Base-by-base conservation (phyloP, 2,888 invertebrate genomes). In the Xestia xanthographa region DNA sequence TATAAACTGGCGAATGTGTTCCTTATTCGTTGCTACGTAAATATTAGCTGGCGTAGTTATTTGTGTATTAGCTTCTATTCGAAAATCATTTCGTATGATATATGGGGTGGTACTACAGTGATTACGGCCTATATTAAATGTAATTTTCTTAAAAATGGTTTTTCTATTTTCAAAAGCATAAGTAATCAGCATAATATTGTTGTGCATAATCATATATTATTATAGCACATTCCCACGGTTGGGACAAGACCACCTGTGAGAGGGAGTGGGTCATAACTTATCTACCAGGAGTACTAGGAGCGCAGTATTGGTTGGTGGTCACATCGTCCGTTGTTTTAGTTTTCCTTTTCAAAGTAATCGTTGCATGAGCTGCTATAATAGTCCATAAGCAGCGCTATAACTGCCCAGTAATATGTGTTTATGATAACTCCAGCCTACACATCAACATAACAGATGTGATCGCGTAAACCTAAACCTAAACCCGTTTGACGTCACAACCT, bases 401-500 rank as follows among this genome's bases (percentile, higher is more conserved):
- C 70, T 34, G 48, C 17, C 48, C 65, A 70, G 41, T 77, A 50
- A 70, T 43, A 43, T 14, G 29, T 74, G 50, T 73, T 79, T 60
- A 73, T 60, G 60, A 58, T 50, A 58, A 26, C 45, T 63, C 41
- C 60, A 29, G 34, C n/a, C 48, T 68, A 60, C 58, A 29, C 80
- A 68, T 45, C n/a, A 66, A 48, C 58, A 34, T 53, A 60, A 48
- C 70, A 73, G 41, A 50, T 74, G n/a, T 66, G 41, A 68, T 62
- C 29, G n/a, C 38, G 69, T 65, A 62, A 73, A 73, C 66, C 66
- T 38, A 58, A 73, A 56, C 63, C 70, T 41, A 62, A 72, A 65
- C 62, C 53, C 38, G 66, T 75, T 73, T 84, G 81, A 84, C 84
- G 84, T 84, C 84, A 84, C 67, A 41, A 5, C 41, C 34, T 34